A percentile compares a stretch with the other conserved stretches of the same genome.
These are phyloP conservation scores for Nomada lathburiana DNA, from an alignment of 2,888 invertebrate genomes.

Conservation along the genomic window DNA sequence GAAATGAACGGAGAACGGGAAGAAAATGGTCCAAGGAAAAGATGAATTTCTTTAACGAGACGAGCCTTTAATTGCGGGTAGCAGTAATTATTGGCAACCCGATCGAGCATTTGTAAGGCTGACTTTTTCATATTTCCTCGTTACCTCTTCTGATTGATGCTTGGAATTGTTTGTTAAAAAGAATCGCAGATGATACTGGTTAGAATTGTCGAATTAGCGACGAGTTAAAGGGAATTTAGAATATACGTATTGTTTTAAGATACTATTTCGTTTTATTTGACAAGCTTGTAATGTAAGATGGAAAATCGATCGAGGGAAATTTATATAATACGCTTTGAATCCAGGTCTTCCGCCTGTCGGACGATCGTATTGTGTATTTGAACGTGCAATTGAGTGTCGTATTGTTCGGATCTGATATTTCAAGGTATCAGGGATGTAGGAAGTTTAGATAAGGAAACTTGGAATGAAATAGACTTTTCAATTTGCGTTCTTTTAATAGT, in stretches of 20 bases:
- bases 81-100: slow-evolving; percentile 44
- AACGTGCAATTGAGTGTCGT: slow-evolving; percentile 4
- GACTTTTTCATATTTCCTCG: background rate
- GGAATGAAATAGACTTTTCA: background rate
- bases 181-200: too few species aligned
- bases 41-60: slow-evolving; percentile 58
- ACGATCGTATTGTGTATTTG: slow-evolving; percentile 1
- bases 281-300: background rate
- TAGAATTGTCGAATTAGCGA: background rate
- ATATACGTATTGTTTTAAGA: too few species aligned
- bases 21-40: slow-evolving; percentile 9
- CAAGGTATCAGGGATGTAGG: background rate
- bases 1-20: slow-evolving; percentile 16
- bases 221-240: too few species aligned
- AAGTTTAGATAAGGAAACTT: background rate
- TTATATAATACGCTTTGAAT: slow-evolving; percentile 1
- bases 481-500: background rate
- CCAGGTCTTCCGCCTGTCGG: background rate
- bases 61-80: slow-evolving; percentile 58
- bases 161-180: background rate
- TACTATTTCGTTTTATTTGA: background rate
- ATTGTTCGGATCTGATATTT: background rate
- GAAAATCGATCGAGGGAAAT: background rate
- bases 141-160: background rate
- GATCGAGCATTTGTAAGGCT: slow-evolving; percentile 43